Evolutionary conservation across 53 echinoderm and acorn worm genomes (phyloP), one percentile per base, ranked within the genome.

Genomic region (Luidia sarsii): DNA sequence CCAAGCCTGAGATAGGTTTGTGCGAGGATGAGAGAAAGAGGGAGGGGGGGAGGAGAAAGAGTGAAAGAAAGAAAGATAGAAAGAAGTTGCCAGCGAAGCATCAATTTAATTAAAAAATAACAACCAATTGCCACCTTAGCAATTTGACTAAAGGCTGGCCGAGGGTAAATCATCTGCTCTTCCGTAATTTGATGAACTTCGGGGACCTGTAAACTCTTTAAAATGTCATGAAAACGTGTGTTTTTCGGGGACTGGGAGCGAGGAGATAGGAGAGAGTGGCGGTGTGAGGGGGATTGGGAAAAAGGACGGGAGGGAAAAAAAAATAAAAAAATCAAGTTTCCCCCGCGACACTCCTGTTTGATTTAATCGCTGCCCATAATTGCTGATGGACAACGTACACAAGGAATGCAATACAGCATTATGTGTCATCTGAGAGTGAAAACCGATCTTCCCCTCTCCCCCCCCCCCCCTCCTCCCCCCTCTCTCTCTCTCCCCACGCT

Each of bases 381-480:
- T 77, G 48, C 61, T 41, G 61, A 77, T 77, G 77, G 24, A 9
- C 25, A 45, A 45, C 24, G 67, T 77, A 77, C 77, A 77, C 77
- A 77, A 77, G 77, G 61, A 59, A 77, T 30, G 13, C 14, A 61
- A 77, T 77, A 77, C 30, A 45, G 48, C 77, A 77, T 77, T 77
- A 77, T 77, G 61, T 29, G 77, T 60, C 61, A 77, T 77, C 21
- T 32, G 77, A 77, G 61, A 77, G 60, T 36, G 59, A 60, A 43
- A 77, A 77, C 61, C 61, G 77, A 77, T 77, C 77, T 55, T 45
- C n/a, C n/a, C n/a, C n/a, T n/a, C n/a, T n/a, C n/a, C n/a, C n/a
- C n/a, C n/a, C n/a, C n/a, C n/a, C n/a, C n/a, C n/a, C n/a, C n/a
- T n/a, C n/a, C n/a, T n/a, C n/a, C n/a, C n/a, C n/a, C n/a, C n/a